Conservation (phyloP, 2,113 vertebrate species). For the Phrynosoma platyrhinos region DNA sequence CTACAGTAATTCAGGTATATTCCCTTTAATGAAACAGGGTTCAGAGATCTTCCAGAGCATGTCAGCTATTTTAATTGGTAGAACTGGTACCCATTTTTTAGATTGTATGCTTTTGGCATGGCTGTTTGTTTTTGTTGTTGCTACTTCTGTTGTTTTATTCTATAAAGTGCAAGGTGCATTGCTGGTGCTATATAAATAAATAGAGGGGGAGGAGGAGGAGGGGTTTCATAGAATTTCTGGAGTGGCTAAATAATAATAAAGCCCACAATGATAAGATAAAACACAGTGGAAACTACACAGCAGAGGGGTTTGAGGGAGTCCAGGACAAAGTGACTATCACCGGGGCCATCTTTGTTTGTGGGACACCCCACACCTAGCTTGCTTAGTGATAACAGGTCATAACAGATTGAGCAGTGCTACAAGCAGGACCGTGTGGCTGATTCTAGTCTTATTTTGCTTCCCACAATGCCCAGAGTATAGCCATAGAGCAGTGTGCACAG, state of each 20-base stretch:
- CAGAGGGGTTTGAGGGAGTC: neutral
- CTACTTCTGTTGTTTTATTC: too few species aligned
- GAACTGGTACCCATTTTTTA: too few species aligned
- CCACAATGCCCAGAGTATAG: neutral
- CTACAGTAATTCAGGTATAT: slow-evolving; percentile 81
- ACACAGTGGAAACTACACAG: neutral
- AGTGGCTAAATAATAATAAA: neutral
- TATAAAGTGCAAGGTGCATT: too few species aligned
- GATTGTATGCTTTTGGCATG: too few species aligned
- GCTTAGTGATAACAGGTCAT: neutral
- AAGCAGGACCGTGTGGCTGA: neutral
- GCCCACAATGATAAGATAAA: neutral
- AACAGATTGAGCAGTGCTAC: neutral
- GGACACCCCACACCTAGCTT: neutral
- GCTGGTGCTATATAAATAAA: too few species aligned
- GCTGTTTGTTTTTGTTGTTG: too few species aligned
- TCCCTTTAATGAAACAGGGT: neutral
- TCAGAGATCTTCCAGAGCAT: neutral
- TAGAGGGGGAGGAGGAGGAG: too few species aligned
- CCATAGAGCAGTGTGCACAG: neutral
- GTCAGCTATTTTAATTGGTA: neutral
- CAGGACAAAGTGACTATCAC: neutral
- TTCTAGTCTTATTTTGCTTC: neutral
- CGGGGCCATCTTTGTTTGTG: neutral
- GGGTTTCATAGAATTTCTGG: neutral